Percentiles rank a stretch among this genome's conserved stretches.
These are phyloP conservation scores for Perdix hodgsoniae DNA, from an alignment of 2,797 vertebrate genomes.

Conservation along the genomic window DNA sequence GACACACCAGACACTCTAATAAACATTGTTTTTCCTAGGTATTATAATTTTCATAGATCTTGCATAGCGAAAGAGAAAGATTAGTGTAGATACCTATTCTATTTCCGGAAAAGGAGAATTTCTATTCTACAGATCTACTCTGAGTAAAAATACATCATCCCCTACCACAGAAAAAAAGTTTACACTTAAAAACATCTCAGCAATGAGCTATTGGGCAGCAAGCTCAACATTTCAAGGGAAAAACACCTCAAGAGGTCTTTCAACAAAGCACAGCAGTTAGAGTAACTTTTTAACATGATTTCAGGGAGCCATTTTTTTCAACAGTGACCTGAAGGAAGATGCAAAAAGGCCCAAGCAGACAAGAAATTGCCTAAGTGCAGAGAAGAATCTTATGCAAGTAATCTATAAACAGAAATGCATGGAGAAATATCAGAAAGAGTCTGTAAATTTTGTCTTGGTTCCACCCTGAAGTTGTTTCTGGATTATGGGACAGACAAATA, in stretches of 20 bases:
- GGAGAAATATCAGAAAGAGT: not conserved
- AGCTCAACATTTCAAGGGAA: not conserved
- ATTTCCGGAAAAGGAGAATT: not conserved
- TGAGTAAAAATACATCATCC: accelerated
- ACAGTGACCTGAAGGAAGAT: not conserved
- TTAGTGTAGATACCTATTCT: not conserved
- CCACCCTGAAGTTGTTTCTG: not conserved
- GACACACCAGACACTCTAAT: not conserved
- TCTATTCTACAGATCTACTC: not conserved
- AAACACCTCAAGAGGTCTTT: not conserved
- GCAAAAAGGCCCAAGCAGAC: not conserved
- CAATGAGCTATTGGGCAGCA: not conserved
- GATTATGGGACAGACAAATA: not conserved
- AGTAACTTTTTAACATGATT: not conserved
- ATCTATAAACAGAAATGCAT: not conserved
- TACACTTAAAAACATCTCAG: not conserved
- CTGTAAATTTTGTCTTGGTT: not conserved
- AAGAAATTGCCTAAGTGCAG: not conserved
- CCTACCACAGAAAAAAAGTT: not conserved
- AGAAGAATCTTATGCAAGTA: accelerated
- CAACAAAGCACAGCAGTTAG: not conserved
- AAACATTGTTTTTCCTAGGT: not conserved
- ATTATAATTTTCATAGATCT: not conserved
- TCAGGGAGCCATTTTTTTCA: not conserved
- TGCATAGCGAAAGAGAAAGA: not conserved